Percentiles rank a stretch among this genome's conserved stretches.
Conservation (phyloP, 2,888 invertebrate species). For the Zygothrica quintamaculata region DNA sequence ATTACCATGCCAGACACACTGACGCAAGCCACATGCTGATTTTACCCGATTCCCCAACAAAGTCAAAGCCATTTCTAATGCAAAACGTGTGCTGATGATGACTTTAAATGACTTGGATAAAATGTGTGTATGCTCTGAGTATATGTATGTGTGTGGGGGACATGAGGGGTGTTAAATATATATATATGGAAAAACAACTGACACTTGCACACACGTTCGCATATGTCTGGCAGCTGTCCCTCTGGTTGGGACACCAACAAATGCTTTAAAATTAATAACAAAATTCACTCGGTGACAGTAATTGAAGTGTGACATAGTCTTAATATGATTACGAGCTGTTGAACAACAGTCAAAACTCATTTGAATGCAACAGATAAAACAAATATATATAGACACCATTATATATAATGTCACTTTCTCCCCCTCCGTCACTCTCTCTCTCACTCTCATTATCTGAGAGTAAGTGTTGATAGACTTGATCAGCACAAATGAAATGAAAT, state of each 20-base stretch:
- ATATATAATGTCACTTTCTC: constrained; percentile 18
- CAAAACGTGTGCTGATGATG: constrained; percentile 68
- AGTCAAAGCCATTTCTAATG: constrained; percentile 65
- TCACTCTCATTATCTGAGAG: constrained; percentile 36
- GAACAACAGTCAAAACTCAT: constrained; percentile 53
- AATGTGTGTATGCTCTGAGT: too few relatives aligned
- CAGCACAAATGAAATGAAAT: too few relatives aligned
- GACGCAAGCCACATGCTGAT: constrained; percentile 68
- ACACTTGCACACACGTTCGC: constrained; percentile 56
- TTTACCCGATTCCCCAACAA: constrained; percentile 42
- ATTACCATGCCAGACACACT: constrained; percentile 30
- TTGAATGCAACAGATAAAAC: constrained; percentile 36
- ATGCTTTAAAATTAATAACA: constrained; percentile 67
- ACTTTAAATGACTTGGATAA: background rate
- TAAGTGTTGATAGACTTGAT: constrained; percentile 10
- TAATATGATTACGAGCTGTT: constrained; percentile 62
- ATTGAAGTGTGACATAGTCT: constrained; percentile 73
- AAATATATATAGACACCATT: constrained; percentile 7
- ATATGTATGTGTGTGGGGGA: too few relatives aligned
- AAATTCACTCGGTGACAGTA: constrained; percentile 64
- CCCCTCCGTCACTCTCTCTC: constrained; percentile 13
- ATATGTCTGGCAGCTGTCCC: constrained; percentile 68
- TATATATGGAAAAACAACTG: background rate
- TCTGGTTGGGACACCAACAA: constrained; percentile 15
- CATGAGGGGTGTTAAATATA: background rate